phyloP scores from a whole-genome alignment of 92 coral and sea anemone species.

The Epizoanthus illoricatus region DNA sequence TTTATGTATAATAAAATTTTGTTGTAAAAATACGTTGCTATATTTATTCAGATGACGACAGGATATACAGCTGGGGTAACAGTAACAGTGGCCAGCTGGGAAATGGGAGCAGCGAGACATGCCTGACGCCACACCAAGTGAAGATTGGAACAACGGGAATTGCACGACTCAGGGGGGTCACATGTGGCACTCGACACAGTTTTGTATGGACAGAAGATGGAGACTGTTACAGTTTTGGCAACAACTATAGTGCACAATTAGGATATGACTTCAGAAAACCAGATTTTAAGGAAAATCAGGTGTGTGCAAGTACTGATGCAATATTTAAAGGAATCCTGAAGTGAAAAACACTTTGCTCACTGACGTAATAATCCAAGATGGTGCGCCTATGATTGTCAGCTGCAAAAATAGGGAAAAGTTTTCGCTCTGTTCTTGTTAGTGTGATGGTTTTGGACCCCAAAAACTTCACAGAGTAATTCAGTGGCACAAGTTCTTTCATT shows the following conservation, averaged over 20 bases:
- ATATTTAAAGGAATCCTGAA: neutral
- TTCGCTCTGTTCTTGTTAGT: neutral
- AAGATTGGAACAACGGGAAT: slow-evolving; percentile 70
- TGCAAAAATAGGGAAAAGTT: no score
- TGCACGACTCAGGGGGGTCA: slow-evolving; percentile 69
- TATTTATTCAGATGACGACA: slow-evolving; percentile 64
- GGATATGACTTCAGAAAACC: slow-evolving; percentile 97
- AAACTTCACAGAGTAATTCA: no score
- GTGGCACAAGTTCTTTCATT: no score
- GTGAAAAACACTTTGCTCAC: no score
- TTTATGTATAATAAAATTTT: no score
- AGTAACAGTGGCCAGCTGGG: slow-evolving; percentile 99
- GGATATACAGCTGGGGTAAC: slow-evolving; percentile 94
- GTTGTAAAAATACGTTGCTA: no score
- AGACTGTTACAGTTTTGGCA: slow-evolving; percentile 94
- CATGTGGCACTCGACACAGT: slow-evolving; percentile 97
- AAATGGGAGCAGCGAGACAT: slow-evolving; percentile 68
- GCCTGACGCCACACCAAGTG: slow-evolving; percentile 66
- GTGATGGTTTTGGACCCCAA: no score
- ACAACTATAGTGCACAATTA: slow-evolving; percentile 93
- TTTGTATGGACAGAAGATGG: slow-evolving; percentile 95
- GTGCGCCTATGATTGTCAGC: no score
- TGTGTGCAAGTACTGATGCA: slow-evolving; percentile 3
- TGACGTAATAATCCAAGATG: no score
- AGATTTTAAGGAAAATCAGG: slow-evolving; percentile 98